Evolutionary conservation across 1,140 invertebrate species (phyloP).

Genomic region (Zaprionus nigranus): DNA sequence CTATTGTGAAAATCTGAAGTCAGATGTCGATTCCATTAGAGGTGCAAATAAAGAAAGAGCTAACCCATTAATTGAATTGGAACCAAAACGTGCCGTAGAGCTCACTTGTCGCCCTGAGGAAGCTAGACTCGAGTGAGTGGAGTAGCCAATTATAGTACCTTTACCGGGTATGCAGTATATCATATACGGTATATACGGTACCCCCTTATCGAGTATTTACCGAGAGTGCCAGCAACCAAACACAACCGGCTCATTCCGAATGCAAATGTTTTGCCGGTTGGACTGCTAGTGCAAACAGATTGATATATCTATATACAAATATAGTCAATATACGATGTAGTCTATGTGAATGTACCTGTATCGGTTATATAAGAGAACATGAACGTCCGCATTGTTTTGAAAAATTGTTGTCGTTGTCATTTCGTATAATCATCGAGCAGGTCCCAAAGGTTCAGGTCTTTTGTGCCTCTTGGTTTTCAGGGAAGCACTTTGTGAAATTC

Average conservation of each 20-base stretch:
- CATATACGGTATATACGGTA: too few species aligned
- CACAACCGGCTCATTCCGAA: constrained; percentile 57
- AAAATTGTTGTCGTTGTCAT: constrained; percentile 14
- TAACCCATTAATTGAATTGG: constrained; percentile 33
- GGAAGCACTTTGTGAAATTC: constrained; percentile 46
- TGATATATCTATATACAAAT: constrained; percentile 29
- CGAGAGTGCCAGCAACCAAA: constrained; percentile 14
- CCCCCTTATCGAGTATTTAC: constrained; percentile 33
- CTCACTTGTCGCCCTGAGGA: background rate
- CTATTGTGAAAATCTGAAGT: constrained; percentile 13
- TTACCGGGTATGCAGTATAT: background rate
- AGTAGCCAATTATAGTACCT: constrained; percentile 28
- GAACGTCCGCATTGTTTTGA: constrained; percentile 29
- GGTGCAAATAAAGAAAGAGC: constrained; percentile 50
- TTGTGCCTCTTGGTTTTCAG: constrained; percentile 17
- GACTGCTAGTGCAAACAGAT: constrained; percentile 52
- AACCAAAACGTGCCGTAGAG: constrained; percentile 20
- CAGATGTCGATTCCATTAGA: constrained; percentile 59
- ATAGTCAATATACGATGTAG: constrained; percentile 6
- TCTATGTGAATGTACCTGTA: constrained; percentile 15
- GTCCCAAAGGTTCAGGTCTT: constrained; percentile 17
- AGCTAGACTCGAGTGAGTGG: constrained; percentile 27
- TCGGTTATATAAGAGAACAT: constrained; percentile 39
- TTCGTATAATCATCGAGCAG: constrained; percentile 7
- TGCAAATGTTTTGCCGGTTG: constrained; percentile 62